Conservation (phyloP, 1,140 invertebrate genomes). For the Calosoma granatense region DNA sequence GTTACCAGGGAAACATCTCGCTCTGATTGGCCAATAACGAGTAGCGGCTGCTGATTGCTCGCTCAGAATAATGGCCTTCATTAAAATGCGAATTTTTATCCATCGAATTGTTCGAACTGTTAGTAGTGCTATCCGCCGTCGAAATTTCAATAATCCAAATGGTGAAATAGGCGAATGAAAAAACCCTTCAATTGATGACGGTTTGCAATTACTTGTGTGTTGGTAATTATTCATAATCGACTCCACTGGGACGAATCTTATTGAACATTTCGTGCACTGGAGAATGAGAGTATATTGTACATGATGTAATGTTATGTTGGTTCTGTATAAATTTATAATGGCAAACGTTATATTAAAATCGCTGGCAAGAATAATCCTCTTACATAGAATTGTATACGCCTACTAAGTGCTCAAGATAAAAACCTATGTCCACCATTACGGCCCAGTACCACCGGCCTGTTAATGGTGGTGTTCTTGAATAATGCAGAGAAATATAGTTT, state of each 20-base stretch:
- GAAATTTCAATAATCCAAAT: not conserved
- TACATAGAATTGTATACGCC: too few species aligned
- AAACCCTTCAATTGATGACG: not conserved
- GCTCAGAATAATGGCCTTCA: not conserved
- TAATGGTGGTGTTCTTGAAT: not conserved
- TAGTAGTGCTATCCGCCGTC: not conserved
- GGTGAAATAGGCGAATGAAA: not conserved
- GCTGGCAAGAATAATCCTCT: too few species aligned
- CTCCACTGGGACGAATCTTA: too few species aligned
- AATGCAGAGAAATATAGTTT: not conserved
- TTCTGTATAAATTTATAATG: too few species aligned
- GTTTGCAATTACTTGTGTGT: too few species aligned
- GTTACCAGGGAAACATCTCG: conserved; percentile 2
- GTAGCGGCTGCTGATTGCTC: not conserved
- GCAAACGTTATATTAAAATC: too few species aligned
- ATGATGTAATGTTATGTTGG: too few species aligned
- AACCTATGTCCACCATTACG: not conserved
- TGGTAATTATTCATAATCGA: too few species aligned
- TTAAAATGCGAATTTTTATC: conserved; percentile 3
- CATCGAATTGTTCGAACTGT: not conserved
- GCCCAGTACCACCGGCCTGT: not conserved
- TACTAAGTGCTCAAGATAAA: too few species aligned
- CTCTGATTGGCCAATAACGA: conserved; percentile 6
- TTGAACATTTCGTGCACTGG: too few species aligned
- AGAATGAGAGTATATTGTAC: too few species aligned